These are phyloP conservation scores for Leptinotarsa defecta DNA, from an alignment of 1,140 invertebrate genomes.

Conservation along the genomic window DNA sequence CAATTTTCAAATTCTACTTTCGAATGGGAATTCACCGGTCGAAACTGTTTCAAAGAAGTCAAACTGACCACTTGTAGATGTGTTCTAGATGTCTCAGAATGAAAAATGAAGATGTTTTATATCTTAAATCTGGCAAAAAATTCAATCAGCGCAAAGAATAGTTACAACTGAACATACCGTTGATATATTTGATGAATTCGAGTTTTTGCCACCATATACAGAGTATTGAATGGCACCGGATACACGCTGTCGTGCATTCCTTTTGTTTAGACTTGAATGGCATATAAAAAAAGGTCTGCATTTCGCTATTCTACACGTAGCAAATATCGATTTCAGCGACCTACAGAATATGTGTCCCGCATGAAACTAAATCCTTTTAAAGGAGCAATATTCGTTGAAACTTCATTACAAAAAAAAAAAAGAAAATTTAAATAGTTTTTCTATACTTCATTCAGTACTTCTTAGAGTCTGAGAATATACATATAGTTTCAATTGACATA, in stretches of 20 bases:
- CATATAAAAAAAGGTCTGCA: background rate
- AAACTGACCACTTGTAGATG: no score
- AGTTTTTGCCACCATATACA: background rate
- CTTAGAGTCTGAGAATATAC: no score
- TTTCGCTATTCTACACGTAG: background rate
- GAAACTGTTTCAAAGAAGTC: no score
- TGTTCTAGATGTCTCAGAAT: no score
- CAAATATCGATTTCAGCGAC: background rate
- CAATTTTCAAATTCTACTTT: no score
- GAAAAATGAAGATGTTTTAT: background rate
- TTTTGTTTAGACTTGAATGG: background rate
- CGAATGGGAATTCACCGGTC: no score
- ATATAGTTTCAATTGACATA: no score
- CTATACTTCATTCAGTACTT: no score
- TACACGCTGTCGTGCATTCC: slow-evolving; percentile 10
- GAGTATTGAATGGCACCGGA: slow-evolving; percentile 10
- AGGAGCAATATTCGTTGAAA: no score
- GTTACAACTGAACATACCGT: background rate
- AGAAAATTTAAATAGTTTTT: no score
- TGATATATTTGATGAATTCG: background rate
- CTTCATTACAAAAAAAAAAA: no score
- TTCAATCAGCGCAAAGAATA: background rate
- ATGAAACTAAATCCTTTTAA: no score
- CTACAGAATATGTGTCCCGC: background rate
- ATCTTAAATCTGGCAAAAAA: background rate